Conservation (phyloP, 1,140 invertebrate species). For the Ruditapes philippinarum region DNA sequence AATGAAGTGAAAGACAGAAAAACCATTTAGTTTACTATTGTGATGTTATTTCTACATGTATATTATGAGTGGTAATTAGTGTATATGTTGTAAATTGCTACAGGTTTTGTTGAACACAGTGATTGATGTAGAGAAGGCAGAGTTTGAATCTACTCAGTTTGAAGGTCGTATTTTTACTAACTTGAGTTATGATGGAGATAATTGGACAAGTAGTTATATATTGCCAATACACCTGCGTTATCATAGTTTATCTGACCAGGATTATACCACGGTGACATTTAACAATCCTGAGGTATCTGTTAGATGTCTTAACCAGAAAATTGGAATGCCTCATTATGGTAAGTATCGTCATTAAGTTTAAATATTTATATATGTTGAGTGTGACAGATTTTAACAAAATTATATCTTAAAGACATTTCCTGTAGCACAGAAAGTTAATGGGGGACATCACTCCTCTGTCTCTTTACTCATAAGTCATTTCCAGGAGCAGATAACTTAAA, state of each 20-base stretch:
- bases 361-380: too few relatives aligned
- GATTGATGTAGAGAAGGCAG: constrained; percentile 45
- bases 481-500: too few relatives aligned
- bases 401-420: too few relatives aligned
- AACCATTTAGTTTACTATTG: too few relatives aligned
- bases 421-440: too few relatives aligned
- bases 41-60: too few relatives aligned
- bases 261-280: constrained; percentile 35
- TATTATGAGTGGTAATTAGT: too few relatives aligned
- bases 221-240: constrained; percentile 55
- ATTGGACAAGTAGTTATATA: neutral
- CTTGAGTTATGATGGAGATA: neutral
- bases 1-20: neutral
- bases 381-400: too few relatives aligned
- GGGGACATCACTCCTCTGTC: too few relatives aligned
- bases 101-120: constrained; percentile 5
- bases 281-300: constrained; percentile 37
- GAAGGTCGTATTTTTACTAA: constrained; percentile 8
- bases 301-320: constrained; percentile 23
- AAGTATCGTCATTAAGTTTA: too few relatives aligned
- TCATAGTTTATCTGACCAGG: neutral
- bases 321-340: constrained; percentile 35
- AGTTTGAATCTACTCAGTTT: constrained; percentile 23
- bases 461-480: too few relatives aligned
- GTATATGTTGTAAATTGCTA: neutral